Percentiles rank a stretch among this genome's conserved stretches.
Evolutionary conservation across 2,888 invertebrate genomes (phyloP).

Genomic region (Cheilosia pagana): DNA sequence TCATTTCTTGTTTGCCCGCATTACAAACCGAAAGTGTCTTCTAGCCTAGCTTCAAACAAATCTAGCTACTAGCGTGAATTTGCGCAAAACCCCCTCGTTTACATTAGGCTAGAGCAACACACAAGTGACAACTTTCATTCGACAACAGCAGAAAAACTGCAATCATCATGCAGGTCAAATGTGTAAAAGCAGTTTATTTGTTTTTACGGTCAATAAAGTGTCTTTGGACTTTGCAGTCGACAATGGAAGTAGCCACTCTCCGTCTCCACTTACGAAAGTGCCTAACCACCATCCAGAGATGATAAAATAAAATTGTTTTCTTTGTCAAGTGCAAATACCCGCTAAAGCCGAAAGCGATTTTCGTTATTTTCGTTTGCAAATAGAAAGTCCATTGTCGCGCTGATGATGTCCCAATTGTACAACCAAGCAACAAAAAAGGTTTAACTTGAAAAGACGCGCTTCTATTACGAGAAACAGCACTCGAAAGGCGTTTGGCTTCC

Average conservation of each 20-base stretch:
- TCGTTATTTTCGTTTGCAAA: conserved; percentile 31
- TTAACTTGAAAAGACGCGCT: background rate
- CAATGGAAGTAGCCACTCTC: background rate
- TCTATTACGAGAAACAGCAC: conserved; percentile 6
- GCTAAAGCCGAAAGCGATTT: conserved; percentile 16
- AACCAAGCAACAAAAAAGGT: background rate
- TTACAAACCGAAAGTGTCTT: no score
- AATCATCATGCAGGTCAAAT: conserved; percentile 49
- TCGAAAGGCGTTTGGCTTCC: conserved; percentile 53
- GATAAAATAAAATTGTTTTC: conserved; percentile 8
- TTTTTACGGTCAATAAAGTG: conserved; percentile 37
- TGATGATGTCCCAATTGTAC: conserved; percentile 2
- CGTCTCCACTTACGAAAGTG: conserved; percentile 23
- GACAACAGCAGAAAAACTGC: background rate
- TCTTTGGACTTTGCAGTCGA: conserved; percentile 17
- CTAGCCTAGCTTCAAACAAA: no score
- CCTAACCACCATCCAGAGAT: background rate
- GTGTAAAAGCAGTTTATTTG: conserved; percentile 3
- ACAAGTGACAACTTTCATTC: background rate
- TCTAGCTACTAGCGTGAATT: no score
- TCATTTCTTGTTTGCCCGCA: no score
- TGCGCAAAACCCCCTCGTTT: background rate
- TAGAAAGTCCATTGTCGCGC: conserved; percentile 43
- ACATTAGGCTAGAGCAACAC: background rate
- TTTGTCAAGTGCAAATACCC: conserved; percentile 25